These are phyloP conservation scores for Pimephales promelas DNA, from an alignment of 2,113 vertebrate species.

Conservation along the genomic window DNA sequence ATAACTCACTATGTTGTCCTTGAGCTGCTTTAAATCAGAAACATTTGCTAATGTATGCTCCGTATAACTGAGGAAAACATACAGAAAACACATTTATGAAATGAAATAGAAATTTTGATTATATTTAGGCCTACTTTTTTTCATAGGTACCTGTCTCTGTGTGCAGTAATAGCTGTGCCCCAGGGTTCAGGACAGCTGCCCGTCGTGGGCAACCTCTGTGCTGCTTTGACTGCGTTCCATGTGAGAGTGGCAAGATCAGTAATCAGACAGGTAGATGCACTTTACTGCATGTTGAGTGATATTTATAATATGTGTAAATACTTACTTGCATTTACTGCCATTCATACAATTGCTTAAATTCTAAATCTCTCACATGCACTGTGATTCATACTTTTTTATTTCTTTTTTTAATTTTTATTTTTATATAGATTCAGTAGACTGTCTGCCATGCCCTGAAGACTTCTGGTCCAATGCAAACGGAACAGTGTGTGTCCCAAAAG, in stretches of 20 bases:
- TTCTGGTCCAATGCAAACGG: conserved; percentile 59
- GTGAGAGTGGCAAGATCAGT: conserved; percentile 78
- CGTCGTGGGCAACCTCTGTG: conserved; percentile 76
- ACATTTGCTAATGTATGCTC: background rate
- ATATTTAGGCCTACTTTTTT: conserved; percentile 29
- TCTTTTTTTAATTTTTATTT: background rate
- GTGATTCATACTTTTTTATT: background rate
- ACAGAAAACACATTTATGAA: background rate
- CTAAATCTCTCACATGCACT: background rate
- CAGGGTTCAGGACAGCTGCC: conserved; percentile 76
- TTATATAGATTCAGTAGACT: conserved; percentile 63
- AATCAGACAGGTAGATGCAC: conserved; percentile 73
- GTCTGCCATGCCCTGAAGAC: conserved; percentile 57
- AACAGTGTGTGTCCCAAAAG: conserved; percentile 58
- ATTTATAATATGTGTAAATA: no score
- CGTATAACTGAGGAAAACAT: background rate
- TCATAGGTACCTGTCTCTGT: conserved; percentile 72
- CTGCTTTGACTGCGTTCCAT: conserved; percentile 82
- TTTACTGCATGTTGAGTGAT: conserved; percentile 33
- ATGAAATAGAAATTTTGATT: no score
- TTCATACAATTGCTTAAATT: conserved; percentile 13
- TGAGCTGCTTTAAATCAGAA: background rate
- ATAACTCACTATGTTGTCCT: background rate
- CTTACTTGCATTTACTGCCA: background rate
- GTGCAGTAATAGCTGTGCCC: conserved; percentile 75